Evolutionary conservation across 2,113 vertebrate genomes (phyloP).

Genomic region (Salvelinus fontinalis): DNA sequence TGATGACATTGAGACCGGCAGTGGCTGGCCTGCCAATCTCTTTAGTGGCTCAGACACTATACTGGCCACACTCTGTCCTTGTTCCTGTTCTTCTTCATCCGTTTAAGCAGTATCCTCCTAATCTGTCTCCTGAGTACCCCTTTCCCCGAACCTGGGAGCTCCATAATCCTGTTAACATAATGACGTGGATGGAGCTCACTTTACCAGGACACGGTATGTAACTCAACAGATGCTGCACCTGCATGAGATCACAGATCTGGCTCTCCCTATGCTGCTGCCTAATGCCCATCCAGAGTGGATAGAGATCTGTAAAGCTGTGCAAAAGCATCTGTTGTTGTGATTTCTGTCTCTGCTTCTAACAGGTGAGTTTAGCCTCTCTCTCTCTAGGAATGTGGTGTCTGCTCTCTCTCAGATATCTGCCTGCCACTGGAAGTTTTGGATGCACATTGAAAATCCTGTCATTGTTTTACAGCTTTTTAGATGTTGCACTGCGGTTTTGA

Average conservation of each 20-base stretch:
- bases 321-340: constrained; percentile 45
- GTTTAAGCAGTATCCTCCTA: background rate
- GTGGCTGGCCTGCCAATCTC: background rate
- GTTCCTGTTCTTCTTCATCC: constrained; percentile 7
- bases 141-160: constrained; percentile 12
- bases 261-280: background rate
- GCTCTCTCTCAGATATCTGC: background rate
- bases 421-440: background rate
- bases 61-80: constrained; percentile 4
- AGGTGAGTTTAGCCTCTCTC: constrained; percentile 16
- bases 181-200: constrained; percentile 9
- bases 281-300: background rate
- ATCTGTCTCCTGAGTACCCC: background rate
- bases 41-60: constrained; percentile 1
- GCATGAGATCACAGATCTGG: constrained; percentile 11
- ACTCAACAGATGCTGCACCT: constrained; percentile 6
- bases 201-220: background rate
- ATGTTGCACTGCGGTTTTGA: background rate
- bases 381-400: background rate
- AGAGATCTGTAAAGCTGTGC: constrained; percentile 7
- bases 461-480: background rate
- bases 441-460: background rate
- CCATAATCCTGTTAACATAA: constrained; percentile 33
- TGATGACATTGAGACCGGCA: background rate
- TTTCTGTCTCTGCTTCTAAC: background rate